phyloP scores from a whole-genome alignment of 2,888 invertebrate species.

The Rapana venosa region DNA sequence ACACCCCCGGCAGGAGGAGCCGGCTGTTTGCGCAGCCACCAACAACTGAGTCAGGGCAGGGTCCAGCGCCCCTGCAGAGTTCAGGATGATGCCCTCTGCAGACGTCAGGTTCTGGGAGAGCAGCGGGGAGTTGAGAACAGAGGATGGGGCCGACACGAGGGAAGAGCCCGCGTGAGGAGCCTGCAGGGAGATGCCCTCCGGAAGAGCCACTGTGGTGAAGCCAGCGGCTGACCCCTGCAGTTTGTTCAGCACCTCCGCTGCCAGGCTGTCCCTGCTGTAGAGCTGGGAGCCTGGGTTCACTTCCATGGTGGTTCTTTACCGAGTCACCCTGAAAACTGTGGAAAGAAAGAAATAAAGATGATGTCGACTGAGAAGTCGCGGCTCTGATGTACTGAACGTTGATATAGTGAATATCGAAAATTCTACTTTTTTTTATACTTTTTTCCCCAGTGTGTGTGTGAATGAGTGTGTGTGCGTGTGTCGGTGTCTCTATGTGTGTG shows the following conservation, averaged over 20 bases:
- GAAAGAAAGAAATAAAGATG: too few species aligned
- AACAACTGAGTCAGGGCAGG: slow-evolving; percentile 35
- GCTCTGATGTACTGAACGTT: too few species aligned
- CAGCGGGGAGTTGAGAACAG: neutral
- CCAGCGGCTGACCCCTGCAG: neutral
- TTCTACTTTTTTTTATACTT: too few species aligned
- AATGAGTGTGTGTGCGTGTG: too few species aligned
- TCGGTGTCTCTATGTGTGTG: too few species aligned
- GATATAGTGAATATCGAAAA: too few species aligned
- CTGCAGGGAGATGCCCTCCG: neutral
- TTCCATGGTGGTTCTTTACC: neutral
- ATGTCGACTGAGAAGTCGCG: too few species aligned
- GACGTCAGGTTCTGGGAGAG: neutral
- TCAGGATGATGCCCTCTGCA: slow-evolving; percentile 1
- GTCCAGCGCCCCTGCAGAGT: neutral
- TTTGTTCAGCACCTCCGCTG: slow-evolving; percentile 28
- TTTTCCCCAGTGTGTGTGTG: too few species aligned
- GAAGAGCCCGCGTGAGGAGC: neutral
- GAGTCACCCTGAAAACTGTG: too few species aligned
- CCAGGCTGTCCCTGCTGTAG: slow-evolving; percentile 23
- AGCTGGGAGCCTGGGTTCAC: neutral
- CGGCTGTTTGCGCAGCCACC: neutral
- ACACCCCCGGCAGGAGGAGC: neutral
- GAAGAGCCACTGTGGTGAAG: slow-evolving; percentile 1
- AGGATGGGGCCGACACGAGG: neutral